A percentile compares a stretch with the other conserved stretches of the same genome.
These are phyloP conservation scores for Drosophila tanythrix DNA, from an alignment of 2,888 invertebrate genomes.

Conservation along the genomic window DNA sequence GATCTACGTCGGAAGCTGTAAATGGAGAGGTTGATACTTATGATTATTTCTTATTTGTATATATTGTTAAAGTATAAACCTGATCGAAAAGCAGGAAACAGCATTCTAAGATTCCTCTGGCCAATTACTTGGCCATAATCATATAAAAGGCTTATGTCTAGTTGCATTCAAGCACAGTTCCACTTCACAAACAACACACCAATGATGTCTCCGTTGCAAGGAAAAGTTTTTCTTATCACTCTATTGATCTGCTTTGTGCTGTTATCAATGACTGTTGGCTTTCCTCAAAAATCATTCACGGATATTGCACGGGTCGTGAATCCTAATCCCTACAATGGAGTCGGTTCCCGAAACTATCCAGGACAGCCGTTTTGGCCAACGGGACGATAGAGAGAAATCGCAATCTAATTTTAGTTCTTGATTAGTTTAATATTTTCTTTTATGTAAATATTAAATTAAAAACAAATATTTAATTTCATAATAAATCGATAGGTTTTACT, in stretches of 20 bases:
- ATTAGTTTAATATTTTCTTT: background rate
- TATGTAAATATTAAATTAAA: background rate
- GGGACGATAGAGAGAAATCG: background rate
- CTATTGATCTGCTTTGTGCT: conserved; percentile 11
- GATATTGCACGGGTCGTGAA: conserved; percentile 15
- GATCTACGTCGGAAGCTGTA: conserved; percentile 11
- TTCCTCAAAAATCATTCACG: conserved; percentile 5
- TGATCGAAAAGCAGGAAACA: conserved; percentile 22
- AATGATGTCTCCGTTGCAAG: conserved; percentile 22
- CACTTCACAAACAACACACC: background rate
- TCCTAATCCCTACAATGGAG: conserved; percentile 8
- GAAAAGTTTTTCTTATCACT: conserved; percentile 1
- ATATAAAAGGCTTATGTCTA: conserved; percentile 18
- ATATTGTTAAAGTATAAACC: conserved; percentile 4
- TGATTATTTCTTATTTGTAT: background rate
- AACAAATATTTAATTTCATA: background rate
- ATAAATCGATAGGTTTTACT: background rate
- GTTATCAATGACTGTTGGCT: background rate
- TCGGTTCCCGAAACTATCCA: conserved; percentile 5
- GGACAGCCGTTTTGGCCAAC: conserved; percentile 19
- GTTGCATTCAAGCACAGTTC: conserved; percentile 16
- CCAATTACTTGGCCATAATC: background rate
- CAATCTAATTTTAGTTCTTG: background rate
- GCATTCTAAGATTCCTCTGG: background rate
- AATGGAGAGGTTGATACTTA: background rate